Conservation (phyloP, 2,113 vertebrate species). For the Scortum barcoo region DNA sequence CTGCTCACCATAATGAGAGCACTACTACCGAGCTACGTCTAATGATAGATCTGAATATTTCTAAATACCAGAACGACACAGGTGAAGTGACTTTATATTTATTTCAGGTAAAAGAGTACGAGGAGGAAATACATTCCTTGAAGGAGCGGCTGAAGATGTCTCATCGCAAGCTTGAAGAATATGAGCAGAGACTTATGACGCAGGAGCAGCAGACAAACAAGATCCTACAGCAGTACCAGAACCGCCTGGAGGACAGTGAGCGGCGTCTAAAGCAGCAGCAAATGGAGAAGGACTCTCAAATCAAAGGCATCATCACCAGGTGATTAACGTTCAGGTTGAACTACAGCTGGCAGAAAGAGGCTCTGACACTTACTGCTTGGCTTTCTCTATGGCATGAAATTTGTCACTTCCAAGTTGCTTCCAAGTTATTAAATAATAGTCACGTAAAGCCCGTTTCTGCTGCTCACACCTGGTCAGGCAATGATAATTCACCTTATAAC, state of each 20-base stretch:
- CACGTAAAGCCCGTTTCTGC: background rate
- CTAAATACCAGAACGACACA: background rate
- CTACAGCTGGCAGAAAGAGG: conserved; percentile 8
- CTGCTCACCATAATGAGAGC: background rate
- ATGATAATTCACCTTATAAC: too few species aligned
- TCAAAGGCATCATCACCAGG: conserved; percentile 99
- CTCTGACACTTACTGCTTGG: background rate
- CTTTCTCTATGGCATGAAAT: conserved; percentile 1
- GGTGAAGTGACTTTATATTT: conserved; percentile 13
- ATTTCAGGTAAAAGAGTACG: conserved; percentile 92
- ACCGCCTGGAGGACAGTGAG: conserved; percentile 95
- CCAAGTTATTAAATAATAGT: background rate
- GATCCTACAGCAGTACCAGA: conserved; percentile 95
- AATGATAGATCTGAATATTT: background rate
- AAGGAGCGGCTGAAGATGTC: conserved; percentile 96
- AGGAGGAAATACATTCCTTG: conserved; percentile 95
- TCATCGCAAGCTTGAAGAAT: conserved; percentile 96
- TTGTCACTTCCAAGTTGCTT: background rate
- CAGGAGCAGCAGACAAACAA: conserved; percentile 96
- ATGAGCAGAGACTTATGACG: conserved; percentile 90
- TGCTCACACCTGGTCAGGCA: background rate
- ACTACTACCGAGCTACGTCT: background rate
- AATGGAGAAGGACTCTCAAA: conserved; percentile 94
- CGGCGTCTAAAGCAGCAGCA: conserved; percentile 93
- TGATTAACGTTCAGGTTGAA: conserved; percentile 64